Conservation (phyloP, 2,113 vertebrate species). For the Tapirus terrestris region DNA sequence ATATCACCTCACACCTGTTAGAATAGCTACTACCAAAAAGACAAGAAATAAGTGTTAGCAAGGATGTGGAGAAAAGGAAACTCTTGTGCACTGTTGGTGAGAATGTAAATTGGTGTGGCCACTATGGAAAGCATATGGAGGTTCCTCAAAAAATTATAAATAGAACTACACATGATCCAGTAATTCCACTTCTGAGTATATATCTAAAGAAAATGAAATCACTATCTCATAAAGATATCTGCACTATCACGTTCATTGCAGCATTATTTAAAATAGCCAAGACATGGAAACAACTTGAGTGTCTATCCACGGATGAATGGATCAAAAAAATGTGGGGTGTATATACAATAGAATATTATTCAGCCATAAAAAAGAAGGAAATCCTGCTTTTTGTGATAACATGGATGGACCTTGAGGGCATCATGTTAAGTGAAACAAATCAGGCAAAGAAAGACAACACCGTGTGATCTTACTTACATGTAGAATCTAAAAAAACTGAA, state of each 20-base stretch:
- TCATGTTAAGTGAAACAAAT: not conserved
- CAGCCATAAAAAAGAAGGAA: not conserved
- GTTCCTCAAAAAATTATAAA: not conserved
- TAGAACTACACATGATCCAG: not conserved
- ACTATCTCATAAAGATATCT: not conserved
- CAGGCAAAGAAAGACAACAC: not conserved
- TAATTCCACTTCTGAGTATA: not conserved
- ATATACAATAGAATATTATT: not conserved
- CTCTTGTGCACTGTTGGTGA: not conserved
- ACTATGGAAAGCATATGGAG: not conserved
- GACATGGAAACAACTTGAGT: not conserved
- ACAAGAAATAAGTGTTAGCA: not conserved
- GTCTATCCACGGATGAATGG: not conserved
- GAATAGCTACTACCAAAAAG: not conserved
- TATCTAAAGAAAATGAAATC: not conserved
- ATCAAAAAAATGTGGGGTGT: not conserved
- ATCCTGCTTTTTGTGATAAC: not conserved
- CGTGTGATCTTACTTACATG: not conserved
- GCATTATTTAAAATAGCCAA: not conserved
- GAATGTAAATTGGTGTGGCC: not conserved
- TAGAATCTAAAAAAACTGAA: not conserved
- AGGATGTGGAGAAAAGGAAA: not conserved
- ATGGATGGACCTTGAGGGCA: not conserved
- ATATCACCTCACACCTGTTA: not conserved
- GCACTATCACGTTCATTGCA: not conserved